Evolutionary conservation across 2,113 vertebrate genomes (phyloP).

Genomic region (Ciconia boyciana): DNA sequence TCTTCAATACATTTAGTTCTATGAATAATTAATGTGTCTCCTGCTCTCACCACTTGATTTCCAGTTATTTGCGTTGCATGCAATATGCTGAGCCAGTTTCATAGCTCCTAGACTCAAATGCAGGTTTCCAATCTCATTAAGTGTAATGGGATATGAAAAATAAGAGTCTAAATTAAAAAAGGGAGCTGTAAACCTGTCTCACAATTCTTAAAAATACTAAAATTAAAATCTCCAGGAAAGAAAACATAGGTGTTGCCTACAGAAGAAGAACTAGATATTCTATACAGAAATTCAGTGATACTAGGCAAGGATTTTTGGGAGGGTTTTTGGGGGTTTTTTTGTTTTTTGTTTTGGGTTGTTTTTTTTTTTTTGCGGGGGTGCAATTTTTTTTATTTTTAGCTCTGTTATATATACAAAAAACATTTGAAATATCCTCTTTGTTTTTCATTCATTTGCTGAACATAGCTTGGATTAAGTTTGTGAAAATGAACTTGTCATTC

Average conservation of each 20-base stretch:
- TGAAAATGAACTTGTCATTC: background rate
- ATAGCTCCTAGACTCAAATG: constrained; percentile 13
- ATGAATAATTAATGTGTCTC: constrained; percentile 63
- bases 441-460: background rate
- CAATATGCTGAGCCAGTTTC: constrained; percentile 44
- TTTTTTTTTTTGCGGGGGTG: no score
- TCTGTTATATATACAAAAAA: background rate
- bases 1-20: constrained; percentile 58
- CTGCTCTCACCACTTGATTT: constrained; percentile 53
- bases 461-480: background rate
- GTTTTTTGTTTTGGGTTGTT: background rate
- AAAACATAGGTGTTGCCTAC: background rate
- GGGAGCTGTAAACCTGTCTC: background rate
- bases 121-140: constrained; percentile 11
- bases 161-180: background rate
- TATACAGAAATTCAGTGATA: background rate
- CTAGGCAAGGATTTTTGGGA: no score
- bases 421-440: background rate
- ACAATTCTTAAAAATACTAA: background rate
- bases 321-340: no score
- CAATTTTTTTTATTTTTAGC: background rate
- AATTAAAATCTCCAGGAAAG: background rate
- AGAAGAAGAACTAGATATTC: background rate
- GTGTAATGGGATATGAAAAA: constrained; percentile 34
- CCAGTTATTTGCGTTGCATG: constrained; percentile 43